Evolutionary conservation across 2,113 vertebrate species (phyloP).

Genomic region (Odontophorus gujanensis): DNA sequence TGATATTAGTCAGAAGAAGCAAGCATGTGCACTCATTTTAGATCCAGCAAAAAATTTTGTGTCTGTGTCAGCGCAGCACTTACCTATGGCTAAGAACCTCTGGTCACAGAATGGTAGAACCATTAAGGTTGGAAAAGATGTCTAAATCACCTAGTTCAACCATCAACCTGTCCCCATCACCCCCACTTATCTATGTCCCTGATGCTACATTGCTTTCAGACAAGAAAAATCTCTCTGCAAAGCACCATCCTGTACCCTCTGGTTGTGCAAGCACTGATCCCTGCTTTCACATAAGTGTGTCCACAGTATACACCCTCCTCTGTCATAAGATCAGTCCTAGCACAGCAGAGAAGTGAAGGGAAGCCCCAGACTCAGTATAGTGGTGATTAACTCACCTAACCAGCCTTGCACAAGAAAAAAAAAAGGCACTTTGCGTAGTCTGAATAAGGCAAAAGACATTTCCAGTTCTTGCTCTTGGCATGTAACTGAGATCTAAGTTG

Average conservation of each 20-base stretch:
- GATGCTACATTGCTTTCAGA: background rate
- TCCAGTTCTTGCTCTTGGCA: background rate
- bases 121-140: no score
- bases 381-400: background rate
- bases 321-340: fast-evolving
- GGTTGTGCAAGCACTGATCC: background rate
- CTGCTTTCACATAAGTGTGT: background rate
- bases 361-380: background rate
- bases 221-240: background rate
- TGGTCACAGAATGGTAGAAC: background rate
- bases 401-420: background rate
- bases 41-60: background rate
- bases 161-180: no score
- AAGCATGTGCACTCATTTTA: background rate
- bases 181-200: no score
- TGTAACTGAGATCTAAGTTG: background rate
- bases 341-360: background rate
- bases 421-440: background rate
- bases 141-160: no score
- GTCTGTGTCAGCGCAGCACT: background rate
- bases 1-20: no score
- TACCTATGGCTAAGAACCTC: background rate
- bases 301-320: background rate
- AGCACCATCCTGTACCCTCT: fast-evolving
- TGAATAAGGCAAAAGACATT: background rate